These are phyloP conservation scores for Thymelicus sylvestris DNA, from an alignment of 2,888 invertebrate species.

Conservation along the genomic window DNA sequence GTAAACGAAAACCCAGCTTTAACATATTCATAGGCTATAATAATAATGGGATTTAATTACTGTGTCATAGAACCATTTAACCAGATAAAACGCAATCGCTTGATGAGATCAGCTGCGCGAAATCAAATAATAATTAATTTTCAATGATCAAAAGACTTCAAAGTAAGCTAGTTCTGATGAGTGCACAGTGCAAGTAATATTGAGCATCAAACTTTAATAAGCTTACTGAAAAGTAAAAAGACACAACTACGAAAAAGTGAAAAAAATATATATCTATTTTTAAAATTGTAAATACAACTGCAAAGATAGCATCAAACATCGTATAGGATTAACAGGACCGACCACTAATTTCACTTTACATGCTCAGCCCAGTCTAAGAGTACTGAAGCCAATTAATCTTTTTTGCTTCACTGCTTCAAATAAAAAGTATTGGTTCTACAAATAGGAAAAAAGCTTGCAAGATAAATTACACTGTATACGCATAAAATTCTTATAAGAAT, in stretches of 20 bases:
- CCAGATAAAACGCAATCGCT: slow-evolving; percentile 3
- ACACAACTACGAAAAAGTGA: no score
- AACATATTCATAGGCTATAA: background rate
- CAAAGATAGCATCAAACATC: background rate
- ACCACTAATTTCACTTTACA: background rate
- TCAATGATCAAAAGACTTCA: background rate
- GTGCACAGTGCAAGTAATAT: background rate
- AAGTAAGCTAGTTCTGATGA: background rate
- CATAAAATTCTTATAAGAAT: slow-evolving; percentile 20
- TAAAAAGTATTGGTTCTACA: slow-evolving; percentile 3
- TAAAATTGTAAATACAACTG: no score
- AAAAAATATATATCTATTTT: no score
- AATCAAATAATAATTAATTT: slow-evolving; percentile 7
- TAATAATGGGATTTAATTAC: background rate
- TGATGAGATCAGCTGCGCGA: slow-evolving; percentile 14
- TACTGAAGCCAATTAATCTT: slow-evolving; percentile 5
- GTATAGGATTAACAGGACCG: background rate
- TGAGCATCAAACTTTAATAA: no score
- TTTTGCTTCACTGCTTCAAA: background rate
- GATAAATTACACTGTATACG: slow-evolving; percentile 20
- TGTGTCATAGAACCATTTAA: background rate
- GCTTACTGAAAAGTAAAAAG: no score
- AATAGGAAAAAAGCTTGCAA: slow-evolving; percentile 6
- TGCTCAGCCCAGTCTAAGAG: background rate
- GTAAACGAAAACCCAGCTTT: no score